Evolutionary conservation across 1,140 invertebrate genomes (phyloP).

Genomic region (Temnothorax longispinosus): DNA sequence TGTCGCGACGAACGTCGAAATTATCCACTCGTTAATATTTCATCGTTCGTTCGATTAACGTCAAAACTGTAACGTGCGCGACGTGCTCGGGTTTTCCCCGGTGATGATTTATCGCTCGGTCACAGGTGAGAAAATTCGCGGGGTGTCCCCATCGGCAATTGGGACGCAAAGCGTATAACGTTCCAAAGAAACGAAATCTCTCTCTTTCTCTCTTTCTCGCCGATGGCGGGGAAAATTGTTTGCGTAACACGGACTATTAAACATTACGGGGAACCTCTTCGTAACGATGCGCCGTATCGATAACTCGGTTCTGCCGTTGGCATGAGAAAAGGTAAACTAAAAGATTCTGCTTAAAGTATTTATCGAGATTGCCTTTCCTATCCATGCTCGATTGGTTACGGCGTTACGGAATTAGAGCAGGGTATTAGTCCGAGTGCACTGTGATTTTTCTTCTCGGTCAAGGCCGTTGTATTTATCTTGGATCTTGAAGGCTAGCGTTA

Average conservation of each 20-base stretch:
- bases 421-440: neutral
- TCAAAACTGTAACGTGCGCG: neutral
- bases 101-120: conserved; percentile 61
- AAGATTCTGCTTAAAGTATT: conserved; percentile 28
- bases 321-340: conserved; percentile 39
- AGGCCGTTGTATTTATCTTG: conserved; percentile 45
- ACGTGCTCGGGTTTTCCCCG: conserved; percentile 42
- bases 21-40: conserved; percentile 69
- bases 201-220: neutral
- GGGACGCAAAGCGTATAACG: neutral
- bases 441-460: conserved; percentile 58
- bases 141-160: neutral
- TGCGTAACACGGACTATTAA: conserved; percentile 51
- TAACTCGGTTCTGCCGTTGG: conserved; percentile 31
- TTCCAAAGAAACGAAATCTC: conserved; percentile 10
- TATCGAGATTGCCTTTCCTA: conserved; percentile 3
- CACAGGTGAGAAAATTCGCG: conserved; percentile 31
- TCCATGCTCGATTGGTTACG: conserved; percentile 24
- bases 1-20: conserved; percentile 11
- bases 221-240: conserved; percentile 11
- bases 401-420: conserved; percentile 26
- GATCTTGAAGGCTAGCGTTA: neutral
- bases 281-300: conserved; percentile 55
- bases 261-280: conserved; percentile 24
- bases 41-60: conserved; percentile 59